Evolutionary conservation across 2,113 vertebrate species (phyloP), one percentile per base, ranked within the genome.

Genomic region (Anolis carolinensis): DNA sequence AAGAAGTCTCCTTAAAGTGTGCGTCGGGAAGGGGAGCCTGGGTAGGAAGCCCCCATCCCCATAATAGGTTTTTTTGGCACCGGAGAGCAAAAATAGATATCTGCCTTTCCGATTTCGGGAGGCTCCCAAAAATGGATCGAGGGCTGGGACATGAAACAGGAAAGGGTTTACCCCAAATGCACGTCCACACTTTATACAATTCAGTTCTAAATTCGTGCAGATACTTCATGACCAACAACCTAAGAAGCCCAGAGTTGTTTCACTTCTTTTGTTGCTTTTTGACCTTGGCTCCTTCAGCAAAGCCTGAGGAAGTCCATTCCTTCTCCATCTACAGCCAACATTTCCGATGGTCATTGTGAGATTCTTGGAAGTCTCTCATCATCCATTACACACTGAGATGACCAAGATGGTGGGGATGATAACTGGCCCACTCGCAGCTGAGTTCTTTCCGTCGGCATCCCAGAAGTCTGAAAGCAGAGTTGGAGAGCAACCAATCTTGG

Each of bases 381-480:
- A 0, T 2, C 74, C 52, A 30, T 87, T 79, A 18, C 9, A 1
- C 78, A 34, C 83, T 44, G 74, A 27, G 68, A 87, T n/a, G 83
- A 76, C 0, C 7, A 68, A 10, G 5, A 74, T 82, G 89, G 80
- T 13, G 36, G 36, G 14, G 52, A 88, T 34, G 5, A 74, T 32
- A 88, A 84, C 92, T 72, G 92, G 84, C 91, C 95, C 90, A 93
- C 92, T 93, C 90, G 87, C 18, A 76, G 84, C 95, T 94, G 91
- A 93, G 39, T n/a, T 48, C 92, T 94, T 94, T 79, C 84, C 20
- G 81, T 85, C 92, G 95, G 92, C 39, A 81, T 94, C 94, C 95
- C 93, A 95, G 89, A 84, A 92, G 90, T 93, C 91, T 88, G 74
- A 77, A 88, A 92, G 91, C 91, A 87, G 82, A 88, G 92, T 94